Evolutionary conservation across 1,140 invertebrate genomes (phyloP), one percentile per base, ranked within the genome.

Genomic region (Microplitis demolitor): DNA sequence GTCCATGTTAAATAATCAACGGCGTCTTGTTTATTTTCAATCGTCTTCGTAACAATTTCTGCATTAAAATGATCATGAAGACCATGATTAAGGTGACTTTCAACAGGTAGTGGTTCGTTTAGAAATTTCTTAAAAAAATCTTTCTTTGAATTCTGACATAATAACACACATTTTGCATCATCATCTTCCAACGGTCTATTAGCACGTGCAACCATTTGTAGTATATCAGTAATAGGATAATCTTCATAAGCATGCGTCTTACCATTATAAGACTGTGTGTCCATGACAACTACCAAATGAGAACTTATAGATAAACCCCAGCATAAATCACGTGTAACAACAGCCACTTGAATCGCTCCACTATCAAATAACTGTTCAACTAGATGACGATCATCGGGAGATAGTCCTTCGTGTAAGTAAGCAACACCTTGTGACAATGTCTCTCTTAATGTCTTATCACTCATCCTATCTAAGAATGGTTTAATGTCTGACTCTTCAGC

Each of bases 1-100:
- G 98, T 99, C 98, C 98, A 99, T 0, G 98, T 99, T 2, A 99
- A 88, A 81, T 99, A 99, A 88, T 99, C 98, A 0, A 99, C 98
- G 0, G 98, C 97, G 86, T 99, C 98, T 85, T 99, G 98, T 87
- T 99, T 99, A 88, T 99, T 99, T 86, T 99, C 98, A 82, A 99
- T 98, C 0, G 98, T 99, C 88, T 99, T 99, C 0, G 98, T 99
- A 0, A 99, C 98, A 67, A 99, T 98, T 88, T 99, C 98, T 0
- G 98, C 98, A 89, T 99, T 99, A 84, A 99, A 98, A 87, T 99
- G 98, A 89, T 99, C 98, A 85, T 99, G 98, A 3, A 99, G 89
- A 76, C 95, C 91, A 81, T 99, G 97, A 88, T 99, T 97, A 77
- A 99, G 87, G 88, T 99, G 97, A 76, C 95, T 97, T 88, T 99